Evolutionary conservation across 2,888 invertebrate species (phyloP), one percentile per base, ranked within the genome.

Genomic region (Apamea sordens): DNA sequence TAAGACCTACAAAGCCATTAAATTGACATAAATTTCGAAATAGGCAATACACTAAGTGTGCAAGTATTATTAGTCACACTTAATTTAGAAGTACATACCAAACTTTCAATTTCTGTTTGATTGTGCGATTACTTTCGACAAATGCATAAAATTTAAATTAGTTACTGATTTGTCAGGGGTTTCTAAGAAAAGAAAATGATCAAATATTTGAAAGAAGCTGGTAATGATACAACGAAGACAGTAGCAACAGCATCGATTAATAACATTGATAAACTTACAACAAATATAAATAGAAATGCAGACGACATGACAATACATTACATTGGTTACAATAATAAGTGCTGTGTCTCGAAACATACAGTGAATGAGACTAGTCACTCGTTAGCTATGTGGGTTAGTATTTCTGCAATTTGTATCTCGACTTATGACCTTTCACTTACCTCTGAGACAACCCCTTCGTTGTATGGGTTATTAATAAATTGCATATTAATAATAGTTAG

Each of bases 381-480:
- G 69, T 72, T 75, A 87, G 79, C 65, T 82, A 89, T 88, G 84
- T 84, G 82, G 84, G 84, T 87, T 87, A 88, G 79, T 89, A 89
- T 87, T 84, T 86, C 77, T 84, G 79, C 83, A 88, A 82, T 84
- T 84, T 80, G 75, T 88, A 77, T 74, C 70, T 79, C 69, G 77
- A 77, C 81, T 80, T 65, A 77, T 89, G 84, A 86, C 89, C 89
- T 89, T 89, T 89, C 82, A 87, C 89, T 87, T 86, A 82, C 77
- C 76, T 82, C 67, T 76, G 36, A 47, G 82, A 82, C 79, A 83
- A 87, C 83, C 85, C 84, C 80, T 87, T 73, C 74, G 24, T 72
- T 83, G 72, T 80, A 76, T 77, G 71, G 77, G 73, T 81, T 85
- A 82, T 77, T 79, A 84, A 76, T 84, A 84, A 81, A 77, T 83